Evolutionary conservation across 2,888 invertebrate genomes (phyloP).

Genomic region (Chloroclystis v-ata): DNA sequence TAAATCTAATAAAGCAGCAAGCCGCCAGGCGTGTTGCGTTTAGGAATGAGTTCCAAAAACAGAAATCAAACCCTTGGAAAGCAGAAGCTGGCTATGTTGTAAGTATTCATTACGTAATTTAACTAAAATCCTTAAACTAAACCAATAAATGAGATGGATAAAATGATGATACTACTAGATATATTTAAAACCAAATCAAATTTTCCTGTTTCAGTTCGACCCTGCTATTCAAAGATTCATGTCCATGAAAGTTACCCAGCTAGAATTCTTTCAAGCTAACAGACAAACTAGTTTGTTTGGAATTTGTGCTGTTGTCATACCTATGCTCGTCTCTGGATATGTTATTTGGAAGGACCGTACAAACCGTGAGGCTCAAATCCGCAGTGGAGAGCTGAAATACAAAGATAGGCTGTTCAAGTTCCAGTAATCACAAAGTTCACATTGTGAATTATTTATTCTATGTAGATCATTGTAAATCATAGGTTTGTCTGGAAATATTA

Average conservation of each 20-base stretch:
- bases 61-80: constrained; percentile 83
- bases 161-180: not conserved
- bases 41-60: constrained; percentile 85
- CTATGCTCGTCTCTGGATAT: constrained; percentile 76
- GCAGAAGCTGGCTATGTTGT: constrained; percentile 84
- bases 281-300: constrained; percentile 74
- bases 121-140: not conserved
- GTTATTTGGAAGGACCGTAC: constrained; percentile 69
- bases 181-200: too few relatives aligned
- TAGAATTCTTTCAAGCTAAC: constrained; percentile 83
- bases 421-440: constrained; percentile 10
- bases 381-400: constrained; percentile 86
- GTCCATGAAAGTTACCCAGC: constrained; percentile 82
- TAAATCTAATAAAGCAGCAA: constrained; percentile 77
- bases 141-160: constrained; percentile 19
- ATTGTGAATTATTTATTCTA: not conserved
- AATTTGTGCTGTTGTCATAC: constrained; percentile 71
- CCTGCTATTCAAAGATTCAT: constrained; percentile 85
- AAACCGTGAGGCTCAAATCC: constrained; percentile 72
- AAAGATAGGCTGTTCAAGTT: constrained; percentile 82
- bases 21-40: constrained; percentile 78
- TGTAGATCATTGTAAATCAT: not conserved
- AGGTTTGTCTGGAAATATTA: not conserved
- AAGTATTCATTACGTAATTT: constrained; percentile 76
- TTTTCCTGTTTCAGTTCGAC: constrained; percentile 92